phyloP scores from a whole-genome alignment of 2,888 invertebrate species.

The Diabrotica balteata region DNA sequence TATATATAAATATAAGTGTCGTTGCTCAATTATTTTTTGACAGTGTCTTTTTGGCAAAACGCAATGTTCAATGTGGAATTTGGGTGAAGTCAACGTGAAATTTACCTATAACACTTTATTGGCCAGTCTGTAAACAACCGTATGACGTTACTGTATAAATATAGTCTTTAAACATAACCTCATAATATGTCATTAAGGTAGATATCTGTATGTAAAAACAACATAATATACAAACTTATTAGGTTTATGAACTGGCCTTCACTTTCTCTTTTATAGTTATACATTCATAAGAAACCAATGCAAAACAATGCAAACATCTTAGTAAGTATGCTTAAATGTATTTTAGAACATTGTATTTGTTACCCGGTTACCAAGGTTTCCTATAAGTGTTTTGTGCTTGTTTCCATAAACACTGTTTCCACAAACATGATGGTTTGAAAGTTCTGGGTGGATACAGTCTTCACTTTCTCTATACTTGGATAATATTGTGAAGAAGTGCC shows the following conservation, averaged over 20 bases:
- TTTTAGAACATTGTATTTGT: conserved; percentile 40
- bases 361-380: conserved; percentile 54
- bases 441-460: neutral
- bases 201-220: no score
- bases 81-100: conserved; percentile 60
- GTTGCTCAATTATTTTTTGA: conserved; percentile 57
- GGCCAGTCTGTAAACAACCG: conserved; percentile 5
- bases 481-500: no score
- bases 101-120: conserved; percentile 16
- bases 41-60: conserved; percentile 60
- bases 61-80: conserved; percentile 61
- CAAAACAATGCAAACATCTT: conserved; percentile 52
- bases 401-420: conserved; percentile 19
- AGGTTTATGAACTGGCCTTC: conserved; percentile 6
- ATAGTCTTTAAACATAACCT: no score
- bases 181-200: no score
- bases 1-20: conserved; percentile 59
- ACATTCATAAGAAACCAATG: conserved; percentile 44
- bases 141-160: no score
- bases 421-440: conserved; percentile 4
- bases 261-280: conserved; percentile 32
- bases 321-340: conserved; percentile 38
- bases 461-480: no score
- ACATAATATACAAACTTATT: no score
- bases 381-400: conserved; percentile 34